These are phyloP conservation scores for Drosophila takahashii DNA, from an alignment of 1,140 invertebrate genomes.

Conservation along the genomic window DNA sequence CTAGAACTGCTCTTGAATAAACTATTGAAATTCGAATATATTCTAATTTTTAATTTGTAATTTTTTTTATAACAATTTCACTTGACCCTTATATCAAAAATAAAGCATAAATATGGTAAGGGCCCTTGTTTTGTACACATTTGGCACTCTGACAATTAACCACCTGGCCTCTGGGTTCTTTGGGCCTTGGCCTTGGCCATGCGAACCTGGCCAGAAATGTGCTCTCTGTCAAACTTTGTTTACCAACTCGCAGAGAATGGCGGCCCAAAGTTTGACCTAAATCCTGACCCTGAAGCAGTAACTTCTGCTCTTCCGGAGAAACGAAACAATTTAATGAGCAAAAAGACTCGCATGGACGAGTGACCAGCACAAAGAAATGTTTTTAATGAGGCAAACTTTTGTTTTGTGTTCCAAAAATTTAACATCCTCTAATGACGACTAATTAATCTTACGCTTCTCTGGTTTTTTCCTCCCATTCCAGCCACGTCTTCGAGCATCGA, in stretches of 20 bases:
- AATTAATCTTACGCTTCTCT: slow-evolving; percentile 38
- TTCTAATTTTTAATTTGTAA: too few relatives aligned
- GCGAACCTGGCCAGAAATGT: slow-evolving; percentile 42
- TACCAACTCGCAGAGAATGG: slow-evolving; percentile 23
- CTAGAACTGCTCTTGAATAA: too few relatives aligned
- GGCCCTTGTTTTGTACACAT: not conserved
- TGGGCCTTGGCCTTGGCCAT: slow-evolving; percentile 37
- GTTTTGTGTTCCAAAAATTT: slow-evolving; percentile 27
- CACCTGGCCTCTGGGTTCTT: slow-evolving; percentile 14
- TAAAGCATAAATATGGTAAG: too few relatives aligned
- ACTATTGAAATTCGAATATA: too few relatives aligned
- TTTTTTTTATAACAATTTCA: too few relatives aligned
- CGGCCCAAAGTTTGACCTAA: slow-evolving; percentile 26
- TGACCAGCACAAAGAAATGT: slow-evolving; percentile 45
- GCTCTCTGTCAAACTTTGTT: slow-evolving; percentile 51
- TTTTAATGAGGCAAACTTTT: slow-evolving; percentile 66
- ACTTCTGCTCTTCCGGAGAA: slow-evolving; percentile 32
- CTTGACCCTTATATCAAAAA: too few relatives aligned
- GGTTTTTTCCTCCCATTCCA: slow-evolving; percentile 26
- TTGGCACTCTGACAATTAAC: slow-evolving; percentile 1
- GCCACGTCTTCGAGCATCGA: slow-evolving; percentile 21
- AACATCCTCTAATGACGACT: slow-evolving; percentile 37
- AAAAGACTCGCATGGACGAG: slow-evolving; percentile 38
- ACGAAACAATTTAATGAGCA: slow-evolving; percentile 71
- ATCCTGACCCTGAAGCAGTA: slow-evolving; percentile 18